These are phyloP conservation scores for Nymphalis urticae DNA, from an alignment of 2,888 invertebrate species.

Conservation along the genomic window DNA sequence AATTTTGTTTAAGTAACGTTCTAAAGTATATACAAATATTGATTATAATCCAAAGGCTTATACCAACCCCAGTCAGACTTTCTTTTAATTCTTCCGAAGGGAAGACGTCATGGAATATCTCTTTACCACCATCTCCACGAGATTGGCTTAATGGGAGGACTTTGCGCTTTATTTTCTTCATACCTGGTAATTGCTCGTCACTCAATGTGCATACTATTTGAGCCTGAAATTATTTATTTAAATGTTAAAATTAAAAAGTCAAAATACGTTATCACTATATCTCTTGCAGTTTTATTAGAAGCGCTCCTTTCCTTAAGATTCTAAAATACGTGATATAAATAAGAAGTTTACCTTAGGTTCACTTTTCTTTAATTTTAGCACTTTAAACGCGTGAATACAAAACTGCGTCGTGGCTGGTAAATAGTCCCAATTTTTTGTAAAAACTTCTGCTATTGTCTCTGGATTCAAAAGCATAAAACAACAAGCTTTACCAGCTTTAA, in stretches of 20 bases:
- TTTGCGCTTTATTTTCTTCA: conserved; percentile 51
- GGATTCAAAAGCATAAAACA: conserved; percentile 83
- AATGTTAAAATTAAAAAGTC: too few species aligned
- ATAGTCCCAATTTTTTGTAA: conserved; percentile 79
- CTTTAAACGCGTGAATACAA: conserved; percentile 83
- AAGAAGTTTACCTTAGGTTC: conserved; percentile 55
- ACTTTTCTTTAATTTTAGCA: conserved; percentile 76
- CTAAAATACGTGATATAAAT: too few species aligned
- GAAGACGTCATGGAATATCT: conserved; percentile 56
- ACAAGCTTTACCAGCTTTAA: conserved; percentile 82
- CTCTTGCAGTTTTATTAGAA: not conserved
- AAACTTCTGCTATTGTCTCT: conserved; percentile 78
- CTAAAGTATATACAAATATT: too few species aligned
- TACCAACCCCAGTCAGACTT: conserved; percentile 42
- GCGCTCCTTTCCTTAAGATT: too few species aligned
- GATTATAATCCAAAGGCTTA: too few species aligned
- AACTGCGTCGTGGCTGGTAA: conserved; percentile 73
- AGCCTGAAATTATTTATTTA: conserved; percentile 46
- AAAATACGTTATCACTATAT: not conserved
- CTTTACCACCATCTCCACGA: conserved; percentile 60
- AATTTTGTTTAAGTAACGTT: not conserved
- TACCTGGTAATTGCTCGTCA: conserved; percentile 58
- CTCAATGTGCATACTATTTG: conserved; percentile 69
- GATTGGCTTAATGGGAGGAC: conserved; percentile 51
- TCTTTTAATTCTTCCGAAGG: conserved; percentile 51